Conservation (phyloP, 2,113 vertebrate genomes). For the Lasiurus borealis region DNA sequence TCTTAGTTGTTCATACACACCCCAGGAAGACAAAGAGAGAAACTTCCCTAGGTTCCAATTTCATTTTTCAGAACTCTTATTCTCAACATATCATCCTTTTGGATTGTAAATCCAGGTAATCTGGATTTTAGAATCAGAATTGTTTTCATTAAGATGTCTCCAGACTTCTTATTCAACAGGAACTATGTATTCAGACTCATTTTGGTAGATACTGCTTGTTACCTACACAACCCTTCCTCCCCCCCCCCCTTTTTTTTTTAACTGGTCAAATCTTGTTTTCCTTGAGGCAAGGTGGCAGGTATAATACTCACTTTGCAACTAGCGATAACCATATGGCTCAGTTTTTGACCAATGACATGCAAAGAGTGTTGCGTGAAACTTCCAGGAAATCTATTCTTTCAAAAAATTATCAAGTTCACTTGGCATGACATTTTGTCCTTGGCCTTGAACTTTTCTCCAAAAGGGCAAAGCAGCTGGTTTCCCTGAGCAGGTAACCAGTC, state of each 20-base stretch:
- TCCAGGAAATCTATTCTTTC: background rate
- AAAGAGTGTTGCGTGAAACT: background rate
- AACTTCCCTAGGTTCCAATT: background rate
- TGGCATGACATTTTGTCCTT: background rate
- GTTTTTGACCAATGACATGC: background rate
- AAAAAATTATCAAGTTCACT: background rate
- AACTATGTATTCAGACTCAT: background rate
- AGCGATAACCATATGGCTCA: background rate
- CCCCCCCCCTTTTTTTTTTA: background rate
- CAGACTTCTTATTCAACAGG: background rate
- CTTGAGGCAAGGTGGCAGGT: background rate
- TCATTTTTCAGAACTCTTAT: background rate
- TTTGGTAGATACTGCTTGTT: background rate
- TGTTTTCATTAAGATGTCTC: background rate
- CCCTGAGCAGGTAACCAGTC: background rate
- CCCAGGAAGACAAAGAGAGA: background rate
- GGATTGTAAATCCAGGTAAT: background rate
- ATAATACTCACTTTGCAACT: constrained; percentile 2
- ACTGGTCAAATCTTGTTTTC: background rate
- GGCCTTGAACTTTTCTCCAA: background rate
- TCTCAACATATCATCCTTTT: background rate
- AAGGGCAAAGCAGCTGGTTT: background rate
- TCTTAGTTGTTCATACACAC: background rate
- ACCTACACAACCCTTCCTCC: background rate
- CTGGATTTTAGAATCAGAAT: constrained; percentile 22